Evolutionary conservation across 1,140 invertebrate species (phyloP), one percentile per base, ranked within the genome.

Genomic region (Whitmania pigra): DNA sequence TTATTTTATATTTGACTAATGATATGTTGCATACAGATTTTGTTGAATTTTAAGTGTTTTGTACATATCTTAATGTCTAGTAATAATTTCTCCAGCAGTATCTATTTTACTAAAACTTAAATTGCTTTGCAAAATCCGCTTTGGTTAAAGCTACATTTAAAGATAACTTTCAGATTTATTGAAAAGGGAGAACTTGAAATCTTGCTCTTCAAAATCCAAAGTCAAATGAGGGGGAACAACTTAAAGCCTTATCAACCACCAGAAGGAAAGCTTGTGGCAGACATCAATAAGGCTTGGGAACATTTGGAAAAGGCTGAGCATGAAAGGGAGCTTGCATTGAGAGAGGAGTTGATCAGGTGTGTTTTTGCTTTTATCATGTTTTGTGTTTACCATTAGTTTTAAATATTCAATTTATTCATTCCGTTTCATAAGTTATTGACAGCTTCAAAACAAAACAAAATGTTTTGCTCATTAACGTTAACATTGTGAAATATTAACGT

Each of bases 251-350:
- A 98, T 82, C 89, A 91, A 9, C 95, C 95, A 0, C 89, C 89
- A 76, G 95, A 99, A 84, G 96, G 95, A 7, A 93, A 93, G 81
- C 92, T 97, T 88, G 97, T 99, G 78, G 92, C 92, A 17, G 97
- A 99, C 81, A 99, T 99, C 77, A 99, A 99, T 84, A 93, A 94
- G 79, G 94, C 95, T 22, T 99, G 96, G 97, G 94, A 98, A 81
- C 84, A 89, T 9, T 84, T 99, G 20, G 97, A 99, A 83, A 97
- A 97, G 82, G 90, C 95, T 29, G 97, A 99, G 82, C 96, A 99
- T 82, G 94, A 97, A 80, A 85, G 94, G 11, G 97, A 99, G 84
- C 83, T 99, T 70, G 94, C 95, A 0, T 82, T 99, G 3, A 75
- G 80, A 75, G 80, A 82, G 67, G 96, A 99, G 81, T 84, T 99